Percentiles rank a stretch among this genome's conserved stretches.
Conservation (phyloP, 2,797 vertebrate genomes). For the Morus bassanus region DNA sequence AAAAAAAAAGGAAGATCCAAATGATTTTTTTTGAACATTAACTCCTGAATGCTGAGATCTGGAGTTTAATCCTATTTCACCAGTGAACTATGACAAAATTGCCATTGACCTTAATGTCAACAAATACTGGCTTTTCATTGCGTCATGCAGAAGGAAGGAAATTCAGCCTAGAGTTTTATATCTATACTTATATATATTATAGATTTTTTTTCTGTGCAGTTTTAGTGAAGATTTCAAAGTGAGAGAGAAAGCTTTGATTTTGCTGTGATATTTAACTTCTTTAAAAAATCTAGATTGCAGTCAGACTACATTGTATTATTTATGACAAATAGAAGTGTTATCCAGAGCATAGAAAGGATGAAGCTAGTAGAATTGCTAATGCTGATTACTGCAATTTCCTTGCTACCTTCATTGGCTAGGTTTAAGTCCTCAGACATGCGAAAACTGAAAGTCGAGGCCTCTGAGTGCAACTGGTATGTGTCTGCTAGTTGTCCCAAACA, state of each 20-base stretch:
- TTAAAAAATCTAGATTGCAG: background rate
- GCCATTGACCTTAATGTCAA: background rate
- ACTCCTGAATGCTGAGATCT: background rate
- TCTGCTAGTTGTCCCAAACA: constrained; percentile 43
- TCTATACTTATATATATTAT: background rate
- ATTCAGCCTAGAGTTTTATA: background rate
- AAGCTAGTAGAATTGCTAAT: background rate
- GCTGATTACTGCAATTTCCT: background rate
- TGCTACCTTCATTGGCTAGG: background rate
- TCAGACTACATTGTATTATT: background rate
- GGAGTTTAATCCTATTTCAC: background rate
- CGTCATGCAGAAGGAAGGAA: background rate
- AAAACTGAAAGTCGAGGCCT: background rate
- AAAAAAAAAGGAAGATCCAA: background rate
- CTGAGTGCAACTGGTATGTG: background rate
- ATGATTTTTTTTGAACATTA: background rate
- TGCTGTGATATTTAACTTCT: background rate
- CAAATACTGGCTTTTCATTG: background rate
- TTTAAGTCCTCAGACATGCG: background rate
- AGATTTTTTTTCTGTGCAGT: background rate
- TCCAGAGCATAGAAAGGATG: background rate
- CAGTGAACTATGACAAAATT: background rate
- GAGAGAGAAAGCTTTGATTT: background rate
- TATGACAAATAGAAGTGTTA: background rate
- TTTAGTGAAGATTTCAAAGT: background rate